Percentiles rank a stretch among this genome's conserved stretches.
Evolutionary conservation across 2,113 vertebrate genomes (phyloP).

Genomic region (Cryptomyrus ogoouensis): DNA sequence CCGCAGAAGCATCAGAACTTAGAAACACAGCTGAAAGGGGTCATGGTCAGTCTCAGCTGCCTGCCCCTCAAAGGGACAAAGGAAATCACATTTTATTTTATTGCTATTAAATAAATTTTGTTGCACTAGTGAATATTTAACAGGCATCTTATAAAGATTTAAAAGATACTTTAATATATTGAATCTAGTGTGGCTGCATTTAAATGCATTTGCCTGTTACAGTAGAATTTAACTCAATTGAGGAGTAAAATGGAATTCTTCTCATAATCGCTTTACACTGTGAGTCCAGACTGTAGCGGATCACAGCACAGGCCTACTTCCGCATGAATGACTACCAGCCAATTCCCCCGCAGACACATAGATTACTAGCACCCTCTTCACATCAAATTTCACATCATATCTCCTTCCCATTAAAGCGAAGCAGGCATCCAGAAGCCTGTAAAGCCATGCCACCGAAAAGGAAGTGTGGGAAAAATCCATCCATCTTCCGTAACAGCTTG

Average conservation of each 20-base stretch:
- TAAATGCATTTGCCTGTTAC: background rate
- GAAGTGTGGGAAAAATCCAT: background rate
- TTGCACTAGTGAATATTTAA: background rate
- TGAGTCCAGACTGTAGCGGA: background rate
- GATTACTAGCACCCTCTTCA: background rate
- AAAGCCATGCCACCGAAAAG: background rate
- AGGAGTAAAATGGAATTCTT: background rate
- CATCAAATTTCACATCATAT: background rate
- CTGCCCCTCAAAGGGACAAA: background rate
- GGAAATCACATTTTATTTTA: background rate
- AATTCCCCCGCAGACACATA: background rate
- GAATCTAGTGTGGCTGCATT: background rate
- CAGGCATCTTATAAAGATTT: background rate
- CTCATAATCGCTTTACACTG: slow-evolving; percentile 6
- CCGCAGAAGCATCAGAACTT: background rate
- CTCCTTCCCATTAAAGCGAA: background rate
- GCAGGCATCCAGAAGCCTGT: background rate
- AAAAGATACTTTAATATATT: background rate
- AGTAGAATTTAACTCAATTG: background rate
- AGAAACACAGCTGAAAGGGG: background rate
- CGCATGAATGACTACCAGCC: background rate
- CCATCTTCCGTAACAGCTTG: background rate
- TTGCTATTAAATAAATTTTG: background rate
- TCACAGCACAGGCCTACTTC: background rate
- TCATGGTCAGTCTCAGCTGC: background rate